Evolutionary conservation across 2,113 vertebrate species (phyloP).

Genomic region (Cephalopterus ornatus): DNA sequence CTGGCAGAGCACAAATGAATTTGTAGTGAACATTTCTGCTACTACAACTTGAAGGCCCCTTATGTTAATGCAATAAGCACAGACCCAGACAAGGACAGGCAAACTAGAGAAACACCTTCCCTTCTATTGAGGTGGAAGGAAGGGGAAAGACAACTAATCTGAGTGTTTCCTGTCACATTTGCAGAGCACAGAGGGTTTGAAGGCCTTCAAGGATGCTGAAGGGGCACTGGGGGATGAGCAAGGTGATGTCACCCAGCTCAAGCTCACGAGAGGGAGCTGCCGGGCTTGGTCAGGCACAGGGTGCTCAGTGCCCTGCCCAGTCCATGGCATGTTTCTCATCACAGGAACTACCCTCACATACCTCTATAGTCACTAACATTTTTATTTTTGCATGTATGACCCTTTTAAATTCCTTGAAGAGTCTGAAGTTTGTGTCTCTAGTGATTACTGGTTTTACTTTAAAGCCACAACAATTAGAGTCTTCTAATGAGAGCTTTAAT

Average conservation of each 20-base stretch:
- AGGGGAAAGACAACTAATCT: background rate
- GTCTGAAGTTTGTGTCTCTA: background rate
- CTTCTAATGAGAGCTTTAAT: slow-evolving; percentile 23
- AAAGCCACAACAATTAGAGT: background rate
- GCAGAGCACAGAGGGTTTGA: background rate
- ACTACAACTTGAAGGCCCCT: background rate
- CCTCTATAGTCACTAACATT: background rate
- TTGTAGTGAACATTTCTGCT: background rate
- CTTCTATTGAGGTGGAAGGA: background rate
- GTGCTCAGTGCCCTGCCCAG: background rate
- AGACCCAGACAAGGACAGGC: background rate
- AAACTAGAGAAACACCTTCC: background rate
- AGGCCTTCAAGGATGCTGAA: background rate
- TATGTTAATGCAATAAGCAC: background rate
- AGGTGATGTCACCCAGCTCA: no score
- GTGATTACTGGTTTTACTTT: background rate
- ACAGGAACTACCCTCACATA: background rate
- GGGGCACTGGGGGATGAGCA: background rate
- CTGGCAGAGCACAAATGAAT: background rate
- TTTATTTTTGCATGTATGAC: background rate
- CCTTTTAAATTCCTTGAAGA: slow-evolving; percentile 16
- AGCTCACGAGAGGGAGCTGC: background rate
- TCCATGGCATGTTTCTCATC: fast-evolving
- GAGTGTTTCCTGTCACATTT: background rate
- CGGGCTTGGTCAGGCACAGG: background rate